These are phyloP conservation scores for Liposcelis brunnea DNA, from an alignment of 2,888 invertebrate species.

Conservation along the genomic window DNA sequence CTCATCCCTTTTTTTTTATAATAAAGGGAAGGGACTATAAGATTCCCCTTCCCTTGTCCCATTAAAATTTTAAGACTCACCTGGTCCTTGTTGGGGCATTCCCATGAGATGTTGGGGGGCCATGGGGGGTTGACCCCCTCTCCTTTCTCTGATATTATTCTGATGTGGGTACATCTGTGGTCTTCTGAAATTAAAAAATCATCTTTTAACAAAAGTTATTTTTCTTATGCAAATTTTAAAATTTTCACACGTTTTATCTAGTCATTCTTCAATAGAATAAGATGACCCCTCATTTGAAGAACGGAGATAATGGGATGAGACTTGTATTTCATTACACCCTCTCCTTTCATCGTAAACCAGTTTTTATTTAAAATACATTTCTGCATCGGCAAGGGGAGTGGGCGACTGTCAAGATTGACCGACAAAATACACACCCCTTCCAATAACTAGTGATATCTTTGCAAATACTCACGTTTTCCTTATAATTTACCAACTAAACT, in stretches of 20 bases:
- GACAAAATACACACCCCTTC: background rate
- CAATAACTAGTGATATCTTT: no score
- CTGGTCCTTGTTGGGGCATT: conserved; percentile 4
- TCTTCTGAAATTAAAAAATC: conserved; percentile 8
- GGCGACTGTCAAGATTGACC: conserved; percentile 2
- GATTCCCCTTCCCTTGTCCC: no score
- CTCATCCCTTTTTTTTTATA: no score
- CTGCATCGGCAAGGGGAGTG: conserved; percentile 6
- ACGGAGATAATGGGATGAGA: conserved; percentile 5
- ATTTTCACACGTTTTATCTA: conserved; percentile 7
- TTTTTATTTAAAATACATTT: conserved; percentile 2
- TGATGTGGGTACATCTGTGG: conserved; percentile 9
- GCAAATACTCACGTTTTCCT: no score
- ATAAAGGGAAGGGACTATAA: no score
- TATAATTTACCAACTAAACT: no score
- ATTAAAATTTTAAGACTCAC: background rate
- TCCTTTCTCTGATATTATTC: background rate
- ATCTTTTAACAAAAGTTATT: conserved; percentile 6
- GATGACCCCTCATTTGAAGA: background rate
- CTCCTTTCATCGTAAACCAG: conserved; percentile 1
- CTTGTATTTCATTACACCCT: conserved; percentile 6
- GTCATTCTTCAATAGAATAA: background rate
- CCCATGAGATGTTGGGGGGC: conserved; percentile 7
- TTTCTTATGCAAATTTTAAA: conserved; percentile 7
- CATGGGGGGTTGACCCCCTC: conserved; percentile 5